Evolutionary conservation across 2,113 vertebrate genomes (phyloP), one percentile per base, ranked within the genome.

Genomic region (Corythoichthys intestinalis): DNA sequence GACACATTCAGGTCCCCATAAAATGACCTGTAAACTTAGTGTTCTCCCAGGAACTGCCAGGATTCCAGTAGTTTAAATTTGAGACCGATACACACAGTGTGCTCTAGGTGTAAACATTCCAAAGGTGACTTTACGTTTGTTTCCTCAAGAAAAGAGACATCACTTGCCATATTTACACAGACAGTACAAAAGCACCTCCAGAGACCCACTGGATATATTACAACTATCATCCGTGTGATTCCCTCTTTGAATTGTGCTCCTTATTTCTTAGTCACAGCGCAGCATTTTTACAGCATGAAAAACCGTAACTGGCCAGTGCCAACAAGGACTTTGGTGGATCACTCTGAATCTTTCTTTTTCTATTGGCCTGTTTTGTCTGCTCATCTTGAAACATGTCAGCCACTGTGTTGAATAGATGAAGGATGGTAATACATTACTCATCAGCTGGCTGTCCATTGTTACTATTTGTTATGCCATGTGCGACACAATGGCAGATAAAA

Each of bases 301-400:
- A 52, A 17, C 12, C 7, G 6, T 8, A 34, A 10, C 52, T 1
- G 52, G 52, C 1, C 20, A 56, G 3, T 56, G 53, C 53, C 53
- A 4, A 71, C 67, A 57, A 9, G 8, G 72, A n/a, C 44, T 70
- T 69, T 14, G 62, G 66, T 28, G 67, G 67, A 74, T 78, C 44
- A 61, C 7, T 49, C 4, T 0, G 20, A 34, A 6, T 41, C 9
- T n/a, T 61, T n/a, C 59, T 41, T 41, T 41, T 44, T 14, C 57
- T 44, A 20, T 56, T 56, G 28, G 53, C 53, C 53, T 10, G 10
- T 7, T 28, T 3, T 10, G n/a, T 9, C 52, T 54, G 7, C 6
- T n/a, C 28, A 28, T 20, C 28, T 7, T 54, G n/a, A 54, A 10
- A 56, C 3, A 28, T 56, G 28, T 4, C 4, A 54, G 3, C 20